Evolutionary conservation across 1,140 invertebrate species (phyloP).

Genomic region (Pseudomyrmex cubaensis): DNA sequence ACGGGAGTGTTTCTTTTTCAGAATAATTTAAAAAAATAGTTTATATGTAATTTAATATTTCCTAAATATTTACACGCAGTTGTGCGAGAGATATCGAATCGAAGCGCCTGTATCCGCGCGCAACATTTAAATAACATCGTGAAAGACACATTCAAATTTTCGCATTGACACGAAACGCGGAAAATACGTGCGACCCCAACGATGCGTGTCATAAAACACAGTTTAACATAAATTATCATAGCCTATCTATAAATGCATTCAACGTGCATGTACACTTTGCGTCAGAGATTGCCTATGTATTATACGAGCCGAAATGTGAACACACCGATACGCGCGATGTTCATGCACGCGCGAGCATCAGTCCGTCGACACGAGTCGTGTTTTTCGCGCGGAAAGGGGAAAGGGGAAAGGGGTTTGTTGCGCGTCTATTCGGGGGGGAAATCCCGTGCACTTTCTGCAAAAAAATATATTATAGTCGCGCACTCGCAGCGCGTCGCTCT

Average conservation of each 20-base stretch:
- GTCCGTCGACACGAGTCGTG: conserved; percentile 30
- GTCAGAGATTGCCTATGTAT: conserved; percentile 38
- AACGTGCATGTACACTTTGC: conserved; percentile 37
- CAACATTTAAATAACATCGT: not conserved
- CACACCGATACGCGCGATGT: conserved; percentile 43
- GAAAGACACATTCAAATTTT: not conserved
- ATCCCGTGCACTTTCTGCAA: conserved; percentile 16
- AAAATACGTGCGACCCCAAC: conserved; percentile 76
- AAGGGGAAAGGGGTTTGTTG: not conserved
- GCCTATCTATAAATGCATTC: conserved; percentile 82
- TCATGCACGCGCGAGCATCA: conserved; percentile 61
- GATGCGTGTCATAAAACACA: conserved; percentile 80
- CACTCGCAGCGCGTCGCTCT: not conserved
- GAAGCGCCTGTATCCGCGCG: too few species aligned
- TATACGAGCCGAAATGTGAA: conserved; percentile 60
- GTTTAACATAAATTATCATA: conserved; percentile 84
- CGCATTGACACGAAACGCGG: conserved; percentile 39
- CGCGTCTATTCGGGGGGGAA: not conserved
- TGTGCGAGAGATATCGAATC: too few species aligned
- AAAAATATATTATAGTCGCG: conserved; percentile 19
- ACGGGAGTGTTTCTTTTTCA: too few species aligned
- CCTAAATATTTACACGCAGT: too few species aligned
- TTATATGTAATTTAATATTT: too few species aligned
- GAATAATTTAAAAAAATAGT: too few species aligned
- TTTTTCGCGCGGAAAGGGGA: not conserved